phyloP scores from a whole-genome alignment of 1,140 invertebrate genomes.

The Drosophila lini region DNA sequence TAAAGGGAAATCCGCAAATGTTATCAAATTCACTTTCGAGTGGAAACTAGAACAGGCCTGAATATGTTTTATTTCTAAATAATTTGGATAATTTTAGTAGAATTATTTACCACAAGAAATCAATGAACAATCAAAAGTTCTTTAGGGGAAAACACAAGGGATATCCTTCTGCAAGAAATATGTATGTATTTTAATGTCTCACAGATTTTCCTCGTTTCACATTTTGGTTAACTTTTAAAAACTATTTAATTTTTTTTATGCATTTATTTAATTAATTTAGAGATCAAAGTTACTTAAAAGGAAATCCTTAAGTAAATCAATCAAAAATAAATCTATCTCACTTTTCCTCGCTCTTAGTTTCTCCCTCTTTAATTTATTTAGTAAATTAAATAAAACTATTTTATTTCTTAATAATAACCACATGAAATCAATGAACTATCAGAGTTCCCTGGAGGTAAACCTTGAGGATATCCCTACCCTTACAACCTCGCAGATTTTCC shows the following conservation, averaged over 20 bases:
- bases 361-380: background rate
- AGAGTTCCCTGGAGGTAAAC: background rate
- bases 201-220: background rate
- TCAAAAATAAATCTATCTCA: rapidly evolving
- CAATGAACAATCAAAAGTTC: background rate
- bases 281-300: too few species aligned
- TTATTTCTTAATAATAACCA: background rate
- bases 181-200: background rate
- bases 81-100: too few species aligned
- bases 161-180: background rate
- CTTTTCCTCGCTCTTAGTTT: background rate
- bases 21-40: too few species aligned
- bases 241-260: background rate
- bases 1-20: too few species aligned
- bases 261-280: too few species aligned
- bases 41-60: too few species aligned
- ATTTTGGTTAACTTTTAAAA: background rate
- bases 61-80: too few species aligned
- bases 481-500: background rate
- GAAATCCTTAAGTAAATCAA: too few species aligned
- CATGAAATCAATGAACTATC: background rate
- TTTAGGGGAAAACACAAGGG: background rate
- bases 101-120: background rate
- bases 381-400: background rate
- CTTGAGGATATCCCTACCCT: background rate